Percentiles rank a stretch among this genome's conserved stretches.
Conservation (phyloP, 2,113 vertebrate species). For the Ophthalmolycus amberensis region DNA sequence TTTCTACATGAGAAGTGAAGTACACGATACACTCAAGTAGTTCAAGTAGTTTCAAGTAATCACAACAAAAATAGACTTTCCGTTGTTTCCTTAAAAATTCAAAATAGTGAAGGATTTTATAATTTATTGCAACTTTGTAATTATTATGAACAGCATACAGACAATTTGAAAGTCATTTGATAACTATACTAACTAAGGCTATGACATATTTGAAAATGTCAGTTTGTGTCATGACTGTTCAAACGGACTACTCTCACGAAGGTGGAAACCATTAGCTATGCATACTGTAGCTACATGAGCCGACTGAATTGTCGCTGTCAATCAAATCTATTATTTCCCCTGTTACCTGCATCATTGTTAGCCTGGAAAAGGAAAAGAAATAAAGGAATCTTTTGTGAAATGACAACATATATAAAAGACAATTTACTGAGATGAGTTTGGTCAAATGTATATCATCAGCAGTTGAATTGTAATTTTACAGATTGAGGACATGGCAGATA, state of each 20-base stretch:
- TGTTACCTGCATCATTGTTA: not conserved
- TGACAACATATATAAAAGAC: not conserved
- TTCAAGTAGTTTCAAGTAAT: constrained; percentile 7
- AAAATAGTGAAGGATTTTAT: not conserved
- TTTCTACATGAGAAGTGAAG: not conserved
- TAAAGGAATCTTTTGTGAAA: not conserved
- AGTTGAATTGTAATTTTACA: constrained; percentile 3
- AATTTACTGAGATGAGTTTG: not conserved
- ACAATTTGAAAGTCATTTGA: not conserved
- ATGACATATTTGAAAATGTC: not conserved
- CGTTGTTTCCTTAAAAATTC: not conserved
- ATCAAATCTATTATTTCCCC: not conserved
- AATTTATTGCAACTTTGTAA: not conserved
- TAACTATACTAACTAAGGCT: not conserved
- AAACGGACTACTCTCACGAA: not conserved
- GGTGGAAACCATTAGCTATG: not conserved
- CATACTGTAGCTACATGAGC: not conserved
- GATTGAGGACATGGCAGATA: not conserved
- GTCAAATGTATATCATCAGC: not conserved
- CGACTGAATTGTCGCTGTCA: too few relatives aligned
- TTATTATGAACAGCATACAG: not conserved
- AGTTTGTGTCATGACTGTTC: not conserved
- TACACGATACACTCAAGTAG: not conserved
- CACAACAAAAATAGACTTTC: constrained; percentile 8
- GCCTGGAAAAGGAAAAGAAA: not conserved